Evolutionary conservation across 2,113 vertebrate genomes (phyloP), one percentile per base, ranked within the genome.

Genomic region (Anarrhichthys ocellatus): DNA sequence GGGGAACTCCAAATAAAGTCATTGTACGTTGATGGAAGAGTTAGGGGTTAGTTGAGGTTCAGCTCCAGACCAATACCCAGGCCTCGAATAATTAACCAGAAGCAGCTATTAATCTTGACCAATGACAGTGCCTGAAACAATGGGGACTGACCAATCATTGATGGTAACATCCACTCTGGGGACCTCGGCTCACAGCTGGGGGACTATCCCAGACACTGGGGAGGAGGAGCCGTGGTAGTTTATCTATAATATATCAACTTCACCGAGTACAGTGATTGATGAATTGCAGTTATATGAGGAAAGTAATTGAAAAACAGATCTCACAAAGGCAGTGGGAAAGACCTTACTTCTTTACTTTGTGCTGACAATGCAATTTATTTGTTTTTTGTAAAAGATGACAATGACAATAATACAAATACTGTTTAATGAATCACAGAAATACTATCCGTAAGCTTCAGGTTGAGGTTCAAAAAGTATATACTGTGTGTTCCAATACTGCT

Each of bases 71-170:
- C 80, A 93, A 93, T 85, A 75, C 50, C 32, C 76, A 77, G 78
- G 63, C 67, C 76, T 81, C 76, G 80, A 94, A 95, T 95, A 93
- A 95, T 95, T 95, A 96, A 95, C 95, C 93, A 92, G 88, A 88
- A 78, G 81, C 79, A 78, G 75, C 91, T 89, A 93, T 94, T 94
- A 89, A 93, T 95, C 92, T 94, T 87, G 79, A 79, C 89, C 78
- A 87, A 77, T 88, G 92, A 93, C 92, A 92, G 87, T 86, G 80
- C 7, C 68, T 58, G 62, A 92, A 92, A 92, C 91, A 94, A 88
- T 87, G 76, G 75, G 61, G 40, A 74, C 82, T 78, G 70, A 91
- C 80, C 91, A 90, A 91, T 95, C 89, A 93, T 84, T 91, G 87
- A 93, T 81, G 74, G 86, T 82, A 69, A 63, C 83, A 66, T 92